Evolutionary conservation across 2,888 invertebrate species (phyloP).

Genomic region (Heliconius sara): DNA sequence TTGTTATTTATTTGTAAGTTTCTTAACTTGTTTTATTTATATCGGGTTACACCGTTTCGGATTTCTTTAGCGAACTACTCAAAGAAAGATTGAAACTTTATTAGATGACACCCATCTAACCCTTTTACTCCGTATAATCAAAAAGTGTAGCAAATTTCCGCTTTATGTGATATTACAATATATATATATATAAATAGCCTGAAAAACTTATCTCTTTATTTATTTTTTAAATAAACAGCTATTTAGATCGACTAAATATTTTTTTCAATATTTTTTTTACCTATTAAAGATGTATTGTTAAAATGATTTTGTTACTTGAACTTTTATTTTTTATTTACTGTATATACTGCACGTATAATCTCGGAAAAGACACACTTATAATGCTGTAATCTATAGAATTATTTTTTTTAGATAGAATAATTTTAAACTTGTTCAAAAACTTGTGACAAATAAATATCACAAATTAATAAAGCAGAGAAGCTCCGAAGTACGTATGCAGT

Average conservation of each 20-base stretch:
- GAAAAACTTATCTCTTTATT: neutral
- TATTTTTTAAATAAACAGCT: neutral
- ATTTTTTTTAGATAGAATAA: neutral
- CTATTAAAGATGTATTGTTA: neutral
- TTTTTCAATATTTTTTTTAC: neutral
- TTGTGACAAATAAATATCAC: neutral
- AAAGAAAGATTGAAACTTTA: conserved; percentile 25
- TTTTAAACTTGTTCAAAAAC: too few species aligned
- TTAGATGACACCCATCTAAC: conserved; percentile 17
- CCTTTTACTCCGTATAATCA: conserved; percentile 4
- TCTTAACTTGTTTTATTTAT: neutral
- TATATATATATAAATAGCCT: neutral
- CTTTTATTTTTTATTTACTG: neutral
- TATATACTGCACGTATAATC: neutral
- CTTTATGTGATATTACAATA: conserved; percentile 4
- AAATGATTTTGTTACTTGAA: neutral
- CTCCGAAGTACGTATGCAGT: conserved; percentile 1
- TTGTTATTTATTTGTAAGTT: neutral
- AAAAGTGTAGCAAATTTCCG: neutral
- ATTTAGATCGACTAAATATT: neutral
- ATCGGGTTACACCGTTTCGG: conserved; percentile 1
- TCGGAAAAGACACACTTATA: neutral
- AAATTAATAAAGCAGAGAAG: neutral
- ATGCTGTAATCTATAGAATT: neutral
- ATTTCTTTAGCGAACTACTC: conserved; percentile 13